These are phyloP conservation scores for Hippocampus comes DNA, from an alignment of 2,113 vertebrate species.

Conservation along the genomic window DNA sequence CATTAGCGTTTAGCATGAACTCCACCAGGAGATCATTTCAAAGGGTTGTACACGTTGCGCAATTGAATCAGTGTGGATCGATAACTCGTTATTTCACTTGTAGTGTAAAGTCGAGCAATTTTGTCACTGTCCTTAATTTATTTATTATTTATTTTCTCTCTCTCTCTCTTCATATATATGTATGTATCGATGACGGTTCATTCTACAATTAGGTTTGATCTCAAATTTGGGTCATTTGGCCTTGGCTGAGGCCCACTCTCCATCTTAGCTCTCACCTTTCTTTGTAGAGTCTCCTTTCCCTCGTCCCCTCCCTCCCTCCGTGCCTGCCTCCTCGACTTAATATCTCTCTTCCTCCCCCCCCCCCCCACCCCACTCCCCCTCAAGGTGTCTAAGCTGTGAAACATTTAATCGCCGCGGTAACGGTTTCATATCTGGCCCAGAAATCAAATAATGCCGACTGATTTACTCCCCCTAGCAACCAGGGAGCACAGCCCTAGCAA, in stretches of 20 bases:
- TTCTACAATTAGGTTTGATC: background rate
- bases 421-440: conserved; percentile 99
- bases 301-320: conserved; percentile 11
- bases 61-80: background rate
- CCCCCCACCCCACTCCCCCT: conserved; percentile 69
- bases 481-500: conserved; percentile 99
- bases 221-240: background rate
- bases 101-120: background rate
- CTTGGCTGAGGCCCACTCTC: background rate
- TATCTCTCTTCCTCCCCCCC: conserved; percentile 39
- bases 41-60: background rate
- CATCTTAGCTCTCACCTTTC: conserved; percentile 39
- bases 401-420: conserved; percentile 99
- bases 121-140: background rate
- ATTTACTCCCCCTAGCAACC: conserved; percentile 99
- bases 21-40: background rate
- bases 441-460: conserved; percentile 99
- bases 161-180: too few species aligned
- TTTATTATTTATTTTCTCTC: too few species aligned
- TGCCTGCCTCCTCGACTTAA: conserved; percentile 23
- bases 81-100: background rate
- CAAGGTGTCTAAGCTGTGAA: conserved; percentile 99
- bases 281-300: conserved; percentile 53
- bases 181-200: too few species aligned
- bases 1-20: conserved; percentile 38